Evolutionary conservation across 2,113 vertebrate species (phyloP).

Genomic region (Anhinga anhinga): DNA sequence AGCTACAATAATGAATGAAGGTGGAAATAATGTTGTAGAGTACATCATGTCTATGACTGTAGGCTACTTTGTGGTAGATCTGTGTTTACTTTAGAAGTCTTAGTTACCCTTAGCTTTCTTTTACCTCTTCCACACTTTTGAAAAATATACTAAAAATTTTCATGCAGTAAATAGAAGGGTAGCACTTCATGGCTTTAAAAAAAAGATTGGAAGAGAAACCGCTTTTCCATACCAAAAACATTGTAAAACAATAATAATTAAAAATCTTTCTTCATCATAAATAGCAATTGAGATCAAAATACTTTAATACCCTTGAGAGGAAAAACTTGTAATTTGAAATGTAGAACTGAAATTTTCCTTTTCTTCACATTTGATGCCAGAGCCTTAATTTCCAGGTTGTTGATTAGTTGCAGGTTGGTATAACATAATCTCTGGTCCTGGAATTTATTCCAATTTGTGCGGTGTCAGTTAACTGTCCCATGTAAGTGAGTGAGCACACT

Average conservation of each 20-base stretch:
- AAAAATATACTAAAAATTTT: background rate
- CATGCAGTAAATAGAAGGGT: background rate
- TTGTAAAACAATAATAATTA: background rate
- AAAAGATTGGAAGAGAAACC: background rate
- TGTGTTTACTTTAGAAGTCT: background rate
- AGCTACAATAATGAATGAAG: background rate
- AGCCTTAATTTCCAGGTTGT: background rate
- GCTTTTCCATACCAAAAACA: background rate
- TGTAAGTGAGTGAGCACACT: background rate
- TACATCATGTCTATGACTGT: background rate
- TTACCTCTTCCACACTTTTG: background rate
- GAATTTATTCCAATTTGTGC: background rate
- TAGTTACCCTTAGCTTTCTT: background rate
- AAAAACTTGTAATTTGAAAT: background rate
- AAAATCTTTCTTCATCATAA: background rate
- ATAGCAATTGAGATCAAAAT: background rate
- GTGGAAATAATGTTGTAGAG: background rate
- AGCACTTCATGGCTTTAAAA: background rate
- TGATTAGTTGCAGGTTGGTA: background rate
- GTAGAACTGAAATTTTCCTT: background rate
- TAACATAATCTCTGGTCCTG: background rate
- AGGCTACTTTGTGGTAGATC: background rate
- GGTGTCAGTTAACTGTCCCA: background rate
- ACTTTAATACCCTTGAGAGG: background rate
- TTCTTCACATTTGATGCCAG: background rate